phyloP scores from a whole-genome alignment of 2,113 vertebrate genomes.

The Campylorhamphus procurvoides region DNA sequence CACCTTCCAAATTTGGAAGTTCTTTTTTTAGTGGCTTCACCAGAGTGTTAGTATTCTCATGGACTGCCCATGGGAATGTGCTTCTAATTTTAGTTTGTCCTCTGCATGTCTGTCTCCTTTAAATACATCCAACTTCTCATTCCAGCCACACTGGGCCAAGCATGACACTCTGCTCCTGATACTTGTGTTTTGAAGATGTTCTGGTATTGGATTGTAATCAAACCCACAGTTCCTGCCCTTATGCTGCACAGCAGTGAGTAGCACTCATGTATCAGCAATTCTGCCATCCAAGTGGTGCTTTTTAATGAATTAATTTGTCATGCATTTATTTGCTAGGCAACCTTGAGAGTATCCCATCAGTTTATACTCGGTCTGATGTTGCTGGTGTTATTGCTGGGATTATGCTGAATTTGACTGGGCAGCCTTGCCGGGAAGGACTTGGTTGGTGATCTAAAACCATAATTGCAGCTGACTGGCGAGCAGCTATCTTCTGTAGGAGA shows the following conservation, averaged over 20 bases:
- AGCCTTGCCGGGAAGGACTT: background rate
- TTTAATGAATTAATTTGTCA: background rate
- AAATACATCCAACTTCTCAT: conserved; percentile 1
- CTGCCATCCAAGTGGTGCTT: background rate
- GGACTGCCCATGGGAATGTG: conserved; percentile 6
- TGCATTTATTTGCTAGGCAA: background rate
- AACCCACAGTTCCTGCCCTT: background rate
- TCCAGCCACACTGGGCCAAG: background rate
- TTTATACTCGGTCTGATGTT: background rate
- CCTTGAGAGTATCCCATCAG: background rate
- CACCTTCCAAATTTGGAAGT: conserved; percentile 35
- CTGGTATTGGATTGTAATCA: background rate
- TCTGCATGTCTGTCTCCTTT: conserved; percentile 22
- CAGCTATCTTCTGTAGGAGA: background rate
- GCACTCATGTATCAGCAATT: background rate
- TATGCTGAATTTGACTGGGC: background rate
- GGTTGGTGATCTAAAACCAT: background rate
- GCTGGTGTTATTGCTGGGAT: background rate
- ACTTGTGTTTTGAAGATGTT: background rate
- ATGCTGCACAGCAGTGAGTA: background rate
- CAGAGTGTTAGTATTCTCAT: conserved; percentile 25
- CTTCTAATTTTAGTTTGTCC: conserved; percentile 60
- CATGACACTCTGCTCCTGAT: background rate
- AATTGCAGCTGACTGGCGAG: background rate
- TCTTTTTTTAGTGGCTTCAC: conserved; percentile 54